These are phyloP conservation scores for Heliopora coerulea DNA, from an alignment of 92 coral and sea anemone species.

Conservation along the genomic window DNA sequence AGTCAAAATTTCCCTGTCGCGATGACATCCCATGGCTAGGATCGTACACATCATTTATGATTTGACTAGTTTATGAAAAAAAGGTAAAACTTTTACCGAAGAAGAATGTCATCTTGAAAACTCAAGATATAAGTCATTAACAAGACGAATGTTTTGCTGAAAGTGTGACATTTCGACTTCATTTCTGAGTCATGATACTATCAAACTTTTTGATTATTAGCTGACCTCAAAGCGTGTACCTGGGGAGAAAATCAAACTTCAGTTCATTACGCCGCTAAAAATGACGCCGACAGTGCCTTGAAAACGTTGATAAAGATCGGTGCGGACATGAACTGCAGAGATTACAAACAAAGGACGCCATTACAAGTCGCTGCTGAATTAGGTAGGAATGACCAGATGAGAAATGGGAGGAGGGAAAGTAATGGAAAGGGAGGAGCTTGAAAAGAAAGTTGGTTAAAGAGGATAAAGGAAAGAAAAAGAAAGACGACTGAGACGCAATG, in stretches of 20 bases:
- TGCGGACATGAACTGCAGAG: slow-evolving; percentile 75
- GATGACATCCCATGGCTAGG: too few species aligned
- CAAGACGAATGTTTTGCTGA: too few species aligned
- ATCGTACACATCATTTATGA: too few species aligned
- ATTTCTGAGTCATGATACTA: too few species aligned
- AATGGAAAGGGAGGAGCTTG: background rate
- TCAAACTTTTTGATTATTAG: slow-evolving; percentile 50
- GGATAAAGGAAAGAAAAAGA: background rate
- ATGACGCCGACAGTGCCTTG: slow-evolving; percentile 87
- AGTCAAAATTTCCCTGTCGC: too few species aligned
- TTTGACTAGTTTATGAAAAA: too few species aligned
- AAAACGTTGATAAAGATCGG: slow-evolving; percentile 73
- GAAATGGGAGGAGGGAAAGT: background rate
- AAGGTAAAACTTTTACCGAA: too few species aligned
- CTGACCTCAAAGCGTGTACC: slow-evolving; percentile 75
- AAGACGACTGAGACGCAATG: background rate
- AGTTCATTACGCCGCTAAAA: slow-evolving; percentile 94
- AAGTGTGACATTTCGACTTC: too few species aligned
- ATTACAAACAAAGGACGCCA: slow-evolving; percentile 87
- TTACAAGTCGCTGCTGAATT: slow-evolving; percentile 95
- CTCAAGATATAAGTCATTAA: too few species aligned
- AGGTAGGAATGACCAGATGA: slow-evolving; percentile 51
- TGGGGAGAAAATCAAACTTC: slow-evolving; percentile 79
- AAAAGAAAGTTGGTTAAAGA: background rate
- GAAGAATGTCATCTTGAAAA: too few species aligned